Conservation (phyloP, 2,888 invertebrate species). For the Tachina fera region DNA sequence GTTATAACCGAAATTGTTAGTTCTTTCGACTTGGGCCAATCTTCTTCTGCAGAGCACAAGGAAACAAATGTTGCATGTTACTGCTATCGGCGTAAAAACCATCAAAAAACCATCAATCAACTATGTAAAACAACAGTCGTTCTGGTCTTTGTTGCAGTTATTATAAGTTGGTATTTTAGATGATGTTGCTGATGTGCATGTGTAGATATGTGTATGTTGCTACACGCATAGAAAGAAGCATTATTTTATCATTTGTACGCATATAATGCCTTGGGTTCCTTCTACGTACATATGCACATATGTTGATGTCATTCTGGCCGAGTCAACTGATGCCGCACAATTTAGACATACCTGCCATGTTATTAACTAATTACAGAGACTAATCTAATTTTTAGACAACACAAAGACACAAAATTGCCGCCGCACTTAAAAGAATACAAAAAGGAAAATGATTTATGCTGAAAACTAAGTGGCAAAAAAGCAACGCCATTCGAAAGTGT, state of each 20-base stretch:
- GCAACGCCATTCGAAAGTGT: background rate
- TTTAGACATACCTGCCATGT: constrained; percentile 78
- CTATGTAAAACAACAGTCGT: constrained; percentile 73
- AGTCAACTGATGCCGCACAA: constrained; percentile 68
- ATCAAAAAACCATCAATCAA: constrained; percentile 81
- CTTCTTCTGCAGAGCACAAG: background rate
- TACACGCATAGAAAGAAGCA: background rate
- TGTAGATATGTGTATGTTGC: too few relatives aligned
- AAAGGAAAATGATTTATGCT: constrained; percentile 67
- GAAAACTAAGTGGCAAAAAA: constrained; percentile 35
- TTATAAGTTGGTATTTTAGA: constrained; percentile 25
- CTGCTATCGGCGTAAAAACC: constrained; percentile 72
- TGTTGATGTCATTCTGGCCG: constrained; percentile 64
- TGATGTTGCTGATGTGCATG: background rate
- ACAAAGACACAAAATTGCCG: constrained; percentile 72
- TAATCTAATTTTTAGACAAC: constrained; percentile 78
- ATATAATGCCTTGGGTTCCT: constrained; percentile 15
- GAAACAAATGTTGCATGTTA: background rate
- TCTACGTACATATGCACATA: background rate
- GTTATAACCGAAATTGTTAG: constrained; percentile 44
- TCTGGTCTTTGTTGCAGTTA: constrained; percentile 41
- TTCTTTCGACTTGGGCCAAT: background rate
- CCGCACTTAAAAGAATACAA: constrained; percentile 73
- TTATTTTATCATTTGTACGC: constrained; percentile 35
- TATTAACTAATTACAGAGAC: constrained; percentile 82